These are phyloP conservation scores for Hippolais icterina DNA, from an alignment of 2,113 vertebrate genomes.

Conservation along the genomic window DNA sequence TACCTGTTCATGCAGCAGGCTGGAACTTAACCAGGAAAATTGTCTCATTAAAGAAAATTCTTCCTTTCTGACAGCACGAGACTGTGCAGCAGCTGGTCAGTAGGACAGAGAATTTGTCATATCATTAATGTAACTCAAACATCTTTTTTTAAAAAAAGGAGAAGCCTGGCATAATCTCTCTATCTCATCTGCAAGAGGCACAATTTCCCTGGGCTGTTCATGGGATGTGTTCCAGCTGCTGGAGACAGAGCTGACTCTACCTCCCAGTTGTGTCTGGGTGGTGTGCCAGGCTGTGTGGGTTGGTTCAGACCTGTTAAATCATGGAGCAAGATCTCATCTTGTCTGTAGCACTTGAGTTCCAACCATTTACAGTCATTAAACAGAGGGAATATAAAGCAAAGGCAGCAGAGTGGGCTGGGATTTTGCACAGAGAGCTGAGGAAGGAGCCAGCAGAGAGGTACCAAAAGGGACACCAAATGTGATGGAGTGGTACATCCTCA, in stretches of 20 bases:
- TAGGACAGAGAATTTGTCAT: background rate
- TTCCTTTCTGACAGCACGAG: background rate
- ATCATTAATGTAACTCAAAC: background rate
- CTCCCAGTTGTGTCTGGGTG: background rate
- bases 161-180: background rate
- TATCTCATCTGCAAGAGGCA: background rate
- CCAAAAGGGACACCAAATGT: background rate
- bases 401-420: background rate
- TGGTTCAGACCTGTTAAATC: background rate
- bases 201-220: background rate
- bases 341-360: background rate
- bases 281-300: background rate
- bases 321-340: background rate
- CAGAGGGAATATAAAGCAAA: background rate
- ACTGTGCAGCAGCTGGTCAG: background rate
- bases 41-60: background rate
- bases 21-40: background rate
- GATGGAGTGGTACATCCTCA: background rate
- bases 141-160: background rate
- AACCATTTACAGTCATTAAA: background rate
- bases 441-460: background rate
- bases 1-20: background rate
- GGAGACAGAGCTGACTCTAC: background rate
- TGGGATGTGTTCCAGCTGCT: background rate
- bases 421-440: background rate